Evolutionary conservation across 2,797 vertebrate genomes (phyloP).

Genomic region (Sebastes trivittatus): DNA sequence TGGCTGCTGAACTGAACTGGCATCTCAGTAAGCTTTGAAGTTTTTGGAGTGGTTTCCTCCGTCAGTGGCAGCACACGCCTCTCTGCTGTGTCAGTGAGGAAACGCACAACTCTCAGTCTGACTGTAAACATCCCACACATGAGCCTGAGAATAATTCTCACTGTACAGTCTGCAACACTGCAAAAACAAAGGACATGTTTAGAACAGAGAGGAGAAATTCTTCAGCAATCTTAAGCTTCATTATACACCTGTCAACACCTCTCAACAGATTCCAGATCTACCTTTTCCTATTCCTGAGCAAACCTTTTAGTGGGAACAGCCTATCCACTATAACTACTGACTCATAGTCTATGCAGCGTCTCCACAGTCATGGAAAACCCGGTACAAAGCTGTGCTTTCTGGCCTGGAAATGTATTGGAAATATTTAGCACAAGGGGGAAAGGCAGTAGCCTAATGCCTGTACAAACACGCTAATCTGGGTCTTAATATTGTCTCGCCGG

Average conservation of each 20-base stretch:
- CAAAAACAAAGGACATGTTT: neutral
- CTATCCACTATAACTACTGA: neutral
- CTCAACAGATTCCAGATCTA: neutral
- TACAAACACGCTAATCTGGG: conserved; percentile 19
- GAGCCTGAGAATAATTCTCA: neutral
- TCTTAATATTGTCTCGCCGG: neutral
- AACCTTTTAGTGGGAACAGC: neutral
- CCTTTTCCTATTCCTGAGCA: neutral
- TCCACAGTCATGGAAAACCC: conserved; percentile 28
- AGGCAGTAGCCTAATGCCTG: conserved; percentile 19
- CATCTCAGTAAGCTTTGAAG: conserved; percentile 64
- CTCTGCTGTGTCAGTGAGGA: conserved; percentile 48
- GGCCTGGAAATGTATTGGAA: conserved; percentile 18
- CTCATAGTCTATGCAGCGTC: conserved; percentile 12
- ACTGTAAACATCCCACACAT: conserved; percentile 35
- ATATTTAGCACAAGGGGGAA: conserved; percentile 17
- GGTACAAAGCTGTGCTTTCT: conserved; percentile 4
- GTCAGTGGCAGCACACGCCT: conserved; percentile 15
- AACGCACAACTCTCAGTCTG: conserved; percentile 14
- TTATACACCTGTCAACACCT: neutral
- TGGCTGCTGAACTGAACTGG: conserved; percentile 34
- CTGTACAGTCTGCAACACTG: neutral
- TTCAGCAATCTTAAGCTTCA: neutral
- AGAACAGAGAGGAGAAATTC: neutral
- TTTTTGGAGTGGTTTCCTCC: conserved; percentile 58